Conservation (phyloP, 2,888 invertebrate species). For the Mantis religiosa region DNA sequence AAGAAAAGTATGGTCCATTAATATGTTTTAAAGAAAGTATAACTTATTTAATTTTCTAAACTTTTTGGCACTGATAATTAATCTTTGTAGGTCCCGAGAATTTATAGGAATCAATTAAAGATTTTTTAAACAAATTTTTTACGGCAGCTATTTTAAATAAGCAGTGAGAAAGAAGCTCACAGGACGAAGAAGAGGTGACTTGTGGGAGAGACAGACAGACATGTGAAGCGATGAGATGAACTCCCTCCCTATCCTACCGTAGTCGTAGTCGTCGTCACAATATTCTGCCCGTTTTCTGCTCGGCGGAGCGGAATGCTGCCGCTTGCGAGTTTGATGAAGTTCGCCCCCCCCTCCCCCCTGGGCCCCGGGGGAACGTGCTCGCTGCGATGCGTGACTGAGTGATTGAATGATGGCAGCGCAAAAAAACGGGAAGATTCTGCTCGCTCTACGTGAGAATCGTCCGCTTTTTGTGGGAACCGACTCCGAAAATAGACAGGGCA, state of each 20-base stretch:
- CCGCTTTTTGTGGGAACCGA: neutral
- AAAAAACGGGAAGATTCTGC: neutral
- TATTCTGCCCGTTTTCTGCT: slow-evolving; percentile 29
- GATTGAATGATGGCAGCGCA: neutral
- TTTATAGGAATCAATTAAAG: too few relatives aligned
- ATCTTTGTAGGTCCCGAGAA: too few relatives aligned
- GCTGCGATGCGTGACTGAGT: neutral
- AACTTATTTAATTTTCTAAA: too few relatives aligned
- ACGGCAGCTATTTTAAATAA: neutral
- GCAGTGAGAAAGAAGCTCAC: neutral
- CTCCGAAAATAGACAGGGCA: neutral
- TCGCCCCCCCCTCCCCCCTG: slow-evolving; percentile 3
- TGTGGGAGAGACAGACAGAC: neutral
- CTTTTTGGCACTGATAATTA: too few relatives aligned
- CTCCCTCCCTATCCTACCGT: neutral
- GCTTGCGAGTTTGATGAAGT: slow-evolving; percentile 29
- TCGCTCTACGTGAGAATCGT: neutral
- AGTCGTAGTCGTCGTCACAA: slow-evolving; percentile 16
- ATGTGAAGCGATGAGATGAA: neutral
- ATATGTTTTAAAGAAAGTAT: too few relatives aligned
- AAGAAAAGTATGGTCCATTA: too few relatives aligned
- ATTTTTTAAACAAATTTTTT: too few relatives aligned
- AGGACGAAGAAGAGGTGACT: neutral
- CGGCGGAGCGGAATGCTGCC: slow-evolving; percentile 25
- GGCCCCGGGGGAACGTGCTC: slow-evolving; percentile 5